Conservation (phyloP, 1,140 invertebrate species). For the Mya arenaria region DNA sequence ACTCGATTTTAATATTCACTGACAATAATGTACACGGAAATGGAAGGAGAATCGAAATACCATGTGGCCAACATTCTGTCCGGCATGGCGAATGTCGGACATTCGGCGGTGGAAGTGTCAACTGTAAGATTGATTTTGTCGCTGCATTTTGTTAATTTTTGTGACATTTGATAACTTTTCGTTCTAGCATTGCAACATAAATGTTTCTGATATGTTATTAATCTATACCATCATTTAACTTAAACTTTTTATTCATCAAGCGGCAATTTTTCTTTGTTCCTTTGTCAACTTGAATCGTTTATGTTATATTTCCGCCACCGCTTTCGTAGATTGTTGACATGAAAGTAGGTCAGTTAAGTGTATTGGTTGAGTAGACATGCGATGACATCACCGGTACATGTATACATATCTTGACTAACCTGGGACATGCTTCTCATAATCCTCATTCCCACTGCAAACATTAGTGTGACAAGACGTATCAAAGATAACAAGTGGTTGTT, state of each 20-base stretch:
- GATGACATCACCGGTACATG: slow-evolving; percentile 55
- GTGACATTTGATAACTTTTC: neutral
- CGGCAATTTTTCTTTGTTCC: too few relatives aligned
- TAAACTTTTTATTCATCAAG: too few relatives aligned
- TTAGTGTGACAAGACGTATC: neutral
- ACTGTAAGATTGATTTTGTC: slow-evolving; percentile 47
- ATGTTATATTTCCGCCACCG: neutral
- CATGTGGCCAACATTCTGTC: slow-evolving; percentile 55
- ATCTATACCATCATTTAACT: too few relatives aligned
- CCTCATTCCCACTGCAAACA: slow-evolving; percentile 13
- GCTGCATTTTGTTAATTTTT: slow-evolving; percentile 17
- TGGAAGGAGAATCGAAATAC: slow-evolving; percentile 57
- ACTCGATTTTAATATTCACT: neutral
- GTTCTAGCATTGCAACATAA: neutral
- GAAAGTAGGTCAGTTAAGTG: slow-evolving; percentile 52
- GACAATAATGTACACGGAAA: slow-evolving; percentile 45
- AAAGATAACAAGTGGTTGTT: neutral
- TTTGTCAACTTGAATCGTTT: neutral
- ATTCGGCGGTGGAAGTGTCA: slow-evolving; percentile 25
- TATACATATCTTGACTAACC: slow-evolving; percentile 52
- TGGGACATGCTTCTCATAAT: slow-evolving; percentile 10
- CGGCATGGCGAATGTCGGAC: slow-evolving; percentile 50
- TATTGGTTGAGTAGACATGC: slow-evolving; percentile 50
- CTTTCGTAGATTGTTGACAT: slow-evolving; percentile 34
- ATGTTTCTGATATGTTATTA: too few relatives aligned